Conservation (phyloP, 2,113 vertebrate species). For the Chionodraco myersi region DNA sequence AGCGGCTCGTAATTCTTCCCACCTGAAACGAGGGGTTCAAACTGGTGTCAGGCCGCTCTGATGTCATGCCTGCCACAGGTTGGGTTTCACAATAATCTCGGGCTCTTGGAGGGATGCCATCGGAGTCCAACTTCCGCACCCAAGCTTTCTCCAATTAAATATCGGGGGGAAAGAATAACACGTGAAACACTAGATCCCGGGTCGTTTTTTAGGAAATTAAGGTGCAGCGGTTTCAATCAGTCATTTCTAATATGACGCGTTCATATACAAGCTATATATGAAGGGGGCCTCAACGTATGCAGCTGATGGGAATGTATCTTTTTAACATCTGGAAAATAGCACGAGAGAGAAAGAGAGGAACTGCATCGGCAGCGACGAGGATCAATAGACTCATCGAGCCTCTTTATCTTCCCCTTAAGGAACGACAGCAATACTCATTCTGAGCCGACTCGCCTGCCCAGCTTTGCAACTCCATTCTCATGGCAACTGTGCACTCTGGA, state of each 20-base stretch:
- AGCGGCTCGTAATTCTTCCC: constrained; percentile 80
- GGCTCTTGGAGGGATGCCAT: constrained; percentile 73
- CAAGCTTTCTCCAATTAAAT: constrained; percentile 71
- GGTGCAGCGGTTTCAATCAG: constrained; percentile 54
- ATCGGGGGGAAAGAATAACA: constrained; percentile 74
- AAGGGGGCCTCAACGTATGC: constrained; percentile 29
- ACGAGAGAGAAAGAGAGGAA: neutral
- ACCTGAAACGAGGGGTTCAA: constrained; percentile 82
- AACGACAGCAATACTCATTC: constrained; percentile 70
- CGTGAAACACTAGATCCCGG: constrained; percentile 58
- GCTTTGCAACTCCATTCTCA: constrained; percentile 70
- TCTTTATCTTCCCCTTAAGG: constrained; percentile 77
- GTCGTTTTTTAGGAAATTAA: constrained; percentile 59
- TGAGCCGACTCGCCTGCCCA: constrained; percentile 37
- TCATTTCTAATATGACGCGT: constrained; percentile 38
- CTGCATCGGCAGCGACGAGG: constrained; percentile 59
- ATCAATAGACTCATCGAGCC: constrained; percentile 81
- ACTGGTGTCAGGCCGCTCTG: constrained; percentile 79
- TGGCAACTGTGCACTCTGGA: constrained; percentile 75
- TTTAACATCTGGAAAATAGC: constrained; percentile 22
- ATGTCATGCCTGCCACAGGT: constrained; percentile 79
- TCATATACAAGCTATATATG: neutral
- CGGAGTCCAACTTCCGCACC: constrained; percentile 61
- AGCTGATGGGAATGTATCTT: constrained; percentile 2
- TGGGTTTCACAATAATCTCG: constrained; percentile 82